These are phyloP conservation scores for Pelosia muscerda DNA, from an alignment of 2,888 invertebrate genomes.

Conservation along the genomic window DNA sequence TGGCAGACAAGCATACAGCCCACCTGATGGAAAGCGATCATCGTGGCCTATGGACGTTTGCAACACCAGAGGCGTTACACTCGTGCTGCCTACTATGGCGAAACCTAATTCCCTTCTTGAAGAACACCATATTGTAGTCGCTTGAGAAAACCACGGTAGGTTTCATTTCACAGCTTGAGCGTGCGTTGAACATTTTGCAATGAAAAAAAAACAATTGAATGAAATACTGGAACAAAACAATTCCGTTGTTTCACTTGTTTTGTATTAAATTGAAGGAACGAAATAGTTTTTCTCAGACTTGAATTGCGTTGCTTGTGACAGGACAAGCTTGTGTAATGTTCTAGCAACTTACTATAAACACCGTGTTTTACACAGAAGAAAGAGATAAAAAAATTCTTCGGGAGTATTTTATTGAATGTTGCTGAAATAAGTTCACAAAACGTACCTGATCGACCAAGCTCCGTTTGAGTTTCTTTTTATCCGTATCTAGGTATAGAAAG, in stretches of 20 bases:
- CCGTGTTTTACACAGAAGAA: background rate
- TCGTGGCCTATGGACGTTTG: too few relatives aligned
- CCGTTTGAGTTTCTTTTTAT: background rate
- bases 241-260: background rate
- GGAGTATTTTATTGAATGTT: background rate
- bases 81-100: too few relatives aligned
- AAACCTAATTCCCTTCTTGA: too few relatives aligned
- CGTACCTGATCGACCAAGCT: background rate
- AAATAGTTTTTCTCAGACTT: background rate
- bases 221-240: background rate
- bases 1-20: too few relatives aligned
- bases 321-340: slow-evolving; percentile 3
- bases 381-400: background rate
- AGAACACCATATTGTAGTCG: too few relatives aligned
- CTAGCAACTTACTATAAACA: background rate
- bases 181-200: too few relatives aligned
- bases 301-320: background rate
- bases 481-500: too few relatives aligned
- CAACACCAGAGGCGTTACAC: too few relatives aligned
- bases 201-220: background rate
- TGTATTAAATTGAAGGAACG: background rate
- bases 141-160: too few relatives aligned
- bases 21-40: too few relatives aligned
- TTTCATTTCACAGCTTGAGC: too few relatives aligned
- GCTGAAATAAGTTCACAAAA: background rate